Evolutionary conservation across 2,888 invertebrate genomes (phyloP).

Genomic region (Halictus quadricinctus): DNA sequence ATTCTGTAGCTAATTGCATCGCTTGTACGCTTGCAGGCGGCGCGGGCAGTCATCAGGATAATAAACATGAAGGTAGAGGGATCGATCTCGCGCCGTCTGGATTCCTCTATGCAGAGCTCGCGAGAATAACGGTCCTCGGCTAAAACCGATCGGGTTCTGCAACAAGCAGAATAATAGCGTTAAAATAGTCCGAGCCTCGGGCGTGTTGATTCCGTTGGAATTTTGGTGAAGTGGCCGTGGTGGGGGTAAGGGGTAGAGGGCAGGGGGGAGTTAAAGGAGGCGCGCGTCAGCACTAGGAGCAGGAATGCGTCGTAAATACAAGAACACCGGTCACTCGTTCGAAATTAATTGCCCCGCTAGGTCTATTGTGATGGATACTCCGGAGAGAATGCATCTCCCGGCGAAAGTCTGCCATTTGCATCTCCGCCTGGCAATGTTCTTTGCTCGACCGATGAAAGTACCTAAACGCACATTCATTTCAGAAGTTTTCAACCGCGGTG

Average conservation of each 20-base stretch:
- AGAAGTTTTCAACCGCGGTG: constrained; percentile 5
- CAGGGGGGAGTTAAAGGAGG: constrained; percentile 9
- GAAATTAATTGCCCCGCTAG: constrained; percentile 39
- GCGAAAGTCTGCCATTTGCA: constrained; percentile 38
- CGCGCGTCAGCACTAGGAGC: constrained; percentile 30
- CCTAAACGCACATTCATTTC: constrained; percentile 30
- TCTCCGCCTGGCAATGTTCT: not conserved
- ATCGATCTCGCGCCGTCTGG: constrained; percentile 19
- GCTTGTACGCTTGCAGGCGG: not conserved
- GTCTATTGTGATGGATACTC: constrained; percentile 30
- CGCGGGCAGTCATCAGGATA: not conserved
- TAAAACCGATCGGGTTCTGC: constrained; percentile 35
- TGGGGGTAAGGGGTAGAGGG: too few species aligned
- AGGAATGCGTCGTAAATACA: constrained; percentile 40
- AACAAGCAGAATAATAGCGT: constrained; percentile 44
- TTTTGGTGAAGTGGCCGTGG: constrained; percentile 20
- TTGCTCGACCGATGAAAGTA: constrained; percentile 25
- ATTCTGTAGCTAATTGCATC: not conserved
- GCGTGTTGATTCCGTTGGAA: constrained; percentile 33
- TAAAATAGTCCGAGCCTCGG: constrained; percentile 23
- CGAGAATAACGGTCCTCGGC: constrained; percentile 29
- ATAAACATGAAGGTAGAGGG: not conserved
- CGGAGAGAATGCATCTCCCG: constrained; percentile 2
- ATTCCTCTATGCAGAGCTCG: constrained; percentile 23
- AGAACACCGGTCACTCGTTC: constrained; percentile 29